Evolutionary conservation across 2,113 vertebrate species (phyloP).

Genomic region (Riparia riparia): DNA sequence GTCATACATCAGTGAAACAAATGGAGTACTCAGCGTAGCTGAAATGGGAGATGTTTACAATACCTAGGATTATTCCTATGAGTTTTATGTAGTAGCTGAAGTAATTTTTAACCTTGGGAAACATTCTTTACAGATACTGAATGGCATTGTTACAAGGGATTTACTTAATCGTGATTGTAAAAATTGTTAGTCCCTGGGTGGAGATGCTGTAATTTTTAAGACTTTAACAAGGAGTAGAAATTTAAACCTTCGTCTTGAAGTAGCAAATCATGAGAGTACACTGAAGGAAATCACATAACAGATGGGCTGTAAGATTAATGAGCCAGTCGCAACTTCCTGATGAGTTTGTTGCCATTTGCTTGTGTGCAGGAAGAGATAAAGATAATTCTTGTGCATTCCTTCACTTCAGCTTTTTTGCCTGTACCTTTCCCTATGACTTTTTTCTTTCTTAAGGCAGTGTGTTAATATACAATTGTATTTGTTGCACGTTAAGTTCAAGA

Average conservation of each 20-base stretch:
- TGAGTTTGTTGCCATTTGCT: constrained; percentile 37
- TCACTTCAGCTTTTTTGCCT: neutral
- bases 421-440: neutral
- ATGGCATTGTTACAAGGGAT: neutral
- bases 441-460: neutral
- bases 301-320: constrained; percentile 34
- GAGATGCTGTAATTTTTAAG: neutral
- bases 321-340: neutral
- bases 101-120: neutral
- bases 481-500: neutral
- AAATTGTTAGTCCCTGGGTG: neutral
- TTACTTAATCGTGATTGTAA: neutral
- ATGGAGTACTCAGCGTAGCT: neutral
- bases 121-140: neutral
- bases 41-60: neutral
- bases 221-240: constrained; percentile 3
- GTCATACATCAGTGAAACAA: neutral
- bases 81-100: neutral
- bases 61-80: neutral
- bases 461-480: neutral
- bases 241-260: constrained; percentile 1
- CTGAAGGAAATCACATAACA: constrained; percentile 34
- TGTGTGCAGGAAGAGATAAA: constrained; percentile 36
- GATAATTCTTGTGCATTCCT: neutral
- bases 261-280: neutral